Conservation (phyloP, 2,888 invertebrate species). For the Ptychoptera contaminata region DNA sequence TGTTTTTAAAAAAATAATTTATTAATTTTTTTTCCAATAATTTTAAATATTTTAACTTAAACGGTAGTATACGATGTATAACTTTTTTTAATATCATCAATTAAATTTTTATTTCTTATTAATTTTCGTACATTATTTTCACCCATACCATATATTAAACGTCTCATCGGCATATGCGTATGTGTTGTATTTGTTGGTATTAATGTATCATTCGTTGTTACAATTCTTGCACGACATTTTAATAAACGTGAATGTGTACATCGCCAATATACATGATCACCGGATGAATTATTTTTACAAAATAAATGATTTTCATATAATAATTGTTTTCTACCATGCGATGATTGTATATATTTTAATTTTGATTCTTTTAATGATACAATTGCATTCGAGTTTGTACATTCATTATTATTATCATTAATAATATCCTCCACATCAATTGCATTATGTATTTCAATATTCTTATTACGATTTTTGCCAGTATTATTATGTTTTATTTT, state of each 20-base stretch:
- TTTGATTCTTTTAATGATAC: not conserved
- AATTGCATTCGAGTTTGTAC: too few species aligned
- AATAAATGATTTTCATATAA: conserved; percentile 9
- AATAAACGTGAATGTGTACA: conserved; percentile 10
- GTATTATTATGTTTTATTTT: too few species aligned
- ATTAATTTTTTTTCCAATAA: too few species aligned
- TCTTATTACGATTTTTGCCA: too few species aligned
- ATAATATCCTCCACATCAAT: too few species aligned
- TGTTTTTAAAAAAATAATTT: too few species aligned
- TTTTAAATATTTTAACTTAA: too few species aligned
- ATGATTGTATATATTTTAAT: conserved; percentile 3
- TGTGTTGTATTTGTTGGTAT: conserved; percentile 9
- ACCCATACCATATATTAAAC: conserved; percentile 8
- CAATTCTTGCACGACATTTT: conserved; percentile 10
- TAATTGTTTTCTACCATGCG: conserved; percentile 3
- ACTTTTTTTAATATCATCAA: too few species aligned
- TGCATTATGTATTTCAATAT: too few species aligned
- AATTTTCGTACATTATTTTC: conserved; percentile 3
- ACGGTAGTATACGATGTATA: too few species aligned
- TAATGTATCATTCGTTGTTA: conserved; percentile 8
- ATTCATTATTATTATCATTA: too few species aligned
- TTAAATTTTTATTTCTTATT: not conserved
- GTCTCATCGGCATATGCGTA: conserved; percentile 11
- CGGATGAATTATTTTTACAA: conserved; percentile 9
- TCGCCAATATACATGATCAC: conserved; percentile 10